Percentiles rank a stretch among this genome's conserved stretches.
Evolutionary conservation across 2,888 invertebrate genomes (phyloP).

Genomic region (Megalurothrips usitatus): DNA sequence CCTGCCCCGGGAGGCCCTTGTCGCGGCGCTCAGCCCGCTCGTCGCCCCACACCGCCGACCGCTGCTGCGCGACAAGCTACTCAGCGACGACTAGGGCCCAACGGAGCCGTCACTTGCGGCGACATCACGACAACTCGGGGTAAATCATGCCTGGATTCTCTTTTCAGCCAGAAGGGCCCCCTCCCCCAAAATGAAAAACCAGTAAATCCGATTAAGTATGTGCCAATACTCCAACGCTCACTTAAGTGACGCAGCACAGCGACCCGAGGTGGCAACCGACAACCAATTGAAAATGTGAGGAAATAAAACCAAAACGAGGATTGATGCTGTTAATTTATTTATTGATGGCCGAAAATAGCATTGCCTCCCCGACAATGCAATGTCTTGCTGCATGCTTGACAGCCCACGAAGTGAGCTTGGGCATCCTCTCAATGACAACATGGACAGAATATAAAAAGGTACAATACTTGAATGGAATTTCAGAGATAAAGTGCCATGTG

Average conservation of each 20-base stretch:
- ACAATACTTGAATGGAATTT: slow-evolving; percentile 7
- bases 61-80: neutral
- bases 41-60: neutral
- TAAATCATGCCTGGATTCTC: no score
- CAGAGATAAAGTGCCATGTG: neutral
- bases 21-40: neutral
- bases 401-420: neutral
- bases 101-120: neutral
- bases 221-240: no score
- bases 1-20: slow-evolving; percentile 3
- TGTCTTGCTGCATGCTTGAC: neutral
- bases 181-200: no score
- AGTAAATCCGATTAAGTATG: no score
- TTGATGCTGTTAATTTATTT: slow-evolving; percentile 15
- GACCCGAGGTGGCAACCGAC: neutral
- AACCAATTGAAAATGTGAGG: neutral
- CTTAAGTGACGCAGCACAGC: no score
- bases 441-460: neutral
- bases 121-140: neutral
- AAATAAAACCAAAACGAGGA: neutral
- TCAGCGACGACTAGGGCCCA: neutral
- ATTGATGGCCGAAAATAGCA: slow-evolving; percentile 13
- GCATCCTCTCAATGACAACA: neutral
- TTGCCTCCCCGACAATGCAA: neutral
- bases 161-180: no score